Evolutionary conservation across 2,888 invertebrate genomes (phyloP), one percentile per base, ranked within the genome.

Genomic region (Selenia dentaria): DNA sequence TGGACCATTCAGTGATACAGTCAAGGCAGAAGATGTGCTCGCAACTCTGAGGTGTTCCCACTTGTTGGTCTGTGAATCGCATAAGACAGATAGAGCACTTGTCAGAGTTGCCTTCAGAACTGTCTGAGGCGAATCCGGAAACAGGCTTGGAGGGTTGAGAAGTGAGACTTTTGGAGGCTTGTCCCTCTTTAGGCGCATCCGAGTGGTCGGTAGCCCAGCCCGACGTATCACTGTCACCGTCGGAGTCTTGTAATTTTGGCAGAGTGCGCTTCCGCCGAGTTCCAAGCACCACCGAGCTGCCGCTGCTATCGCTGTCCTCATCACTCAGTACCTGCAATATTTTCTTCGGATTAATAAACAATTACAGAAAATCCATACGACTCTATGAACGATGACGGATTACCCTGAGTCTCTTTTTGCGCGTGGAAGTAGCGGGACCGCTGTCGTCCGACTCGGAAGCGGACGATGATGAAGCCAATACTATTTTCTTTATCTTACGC

Each of bases 1-100:
- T 96, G n/a, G 97, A 94, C 98, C 98, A 98, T 76, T 98, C 97
- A 37, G 94, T 93, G 54, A 98, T 95, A 79, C 98, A 98, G 59
- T 95, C 95, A 25, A 96, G 92, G 78, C 98, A 98, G 81, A 98
- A 98, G 46, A 93, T 92, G 74, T 98, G 98, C 59, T 97, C 96
- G 83, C 98, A 98, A 12, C 93, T 92, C 67, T 96, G 94, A 0
- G 98, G 98, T 14, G 93, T 95, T 3, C 96, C 98, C 39, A 98
- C 92, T 82, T 96, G 94, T 80, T 97, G 97, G 20, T 92, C 91
- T 0, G 79, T 83, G 68, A 97, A 95, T 34, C 94, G 92, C 57
- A 95, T 82, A 31, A 98, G 85, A 81, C 98, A 98, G 71, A 98
- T 98, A 0, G 98, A 96, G 83, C 98, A 98, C 74, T 95, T 96